Evolutionary conservation across 2,797 vertebrate genomes (phyloP), one percentile per base, ranked within the genome.

Genomic region (Cryptoprocta ferox): DNA sequence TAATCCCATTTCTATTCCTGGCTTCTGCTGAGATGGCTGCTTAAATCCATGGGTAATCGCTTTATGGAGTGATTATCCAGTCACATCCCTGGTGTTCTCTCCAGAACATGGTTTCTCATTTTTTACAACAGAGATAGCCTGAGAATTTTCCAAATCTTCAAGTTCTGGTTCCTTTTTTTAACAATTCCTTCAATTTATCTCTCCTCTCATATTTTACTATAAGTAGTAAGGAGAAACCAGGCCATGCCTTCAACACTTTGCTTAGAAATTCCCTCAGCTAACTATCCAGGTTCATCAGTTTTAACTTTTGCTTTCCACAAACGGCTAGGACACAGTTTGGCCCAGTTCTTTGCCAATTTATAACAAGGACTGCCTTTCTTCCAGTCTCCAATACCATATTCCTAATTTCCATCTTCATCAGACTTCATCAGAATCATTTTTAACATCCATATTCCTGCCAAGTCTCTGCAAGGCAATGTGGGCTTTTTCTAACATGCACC

Each of bases 81-180:
- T 30, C 18, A 81, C 1, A 68, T 7, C 39, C 39, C 42, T 94
- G 18, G 42, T 65, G 9, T 92, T 92, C 61, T 92, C 63, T 92
- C 26, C 2, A 68, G 39, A 96, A 66, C 59, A 83, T 5, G 1
- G 16, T 78, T 92, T 82, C 61, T 80, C 14, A 35, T 37, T 78
- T 88, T 90, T 84, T 45, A n/a, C 56, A 84, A 84, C 30, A 88
- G 15, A 32, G 14, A 96, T 3, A 68, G 30, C 68, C 30, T 94
- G 6, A 95, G 37, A 96, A 89, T 89, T 86, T 89, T 82, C 66
- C 26, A 92, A 71, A 76, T 59, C 37, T 95, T 96, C 68, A 89
- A 88, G 9, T 73, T 93, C 19, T 80, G n/a, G 18, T 81, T 92
- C 32, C 32, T 87, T 83, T 96, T 96, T 50, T 87, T 89, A 94